Base-by-base conservation (phyloP, 1,140 invertebrate genomes). In the Ooceraea biroi region DNA sequence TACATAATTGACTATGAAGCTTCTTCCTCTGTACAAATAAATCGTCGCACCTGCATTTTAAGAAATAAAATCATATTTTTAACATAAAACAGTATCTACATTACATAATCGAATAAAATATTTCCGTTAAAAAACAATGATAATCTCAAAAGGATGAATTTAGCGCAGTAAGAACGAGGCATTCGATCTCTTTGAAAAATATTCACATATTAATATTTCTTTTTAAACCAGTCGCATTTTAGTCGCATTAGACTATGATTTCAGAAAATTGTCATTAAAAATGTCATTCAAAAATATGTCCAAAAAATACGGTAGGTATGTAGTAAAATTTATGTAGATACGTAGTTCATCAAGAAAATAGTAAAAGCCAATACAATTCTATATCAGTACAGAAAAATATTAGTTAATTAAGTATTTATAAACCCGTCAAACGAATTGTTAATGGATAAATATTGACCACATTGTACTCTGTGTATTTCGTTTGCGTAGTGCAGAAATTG, bases 1-100 rank as follows among this genome's bases (percentile, higher is more conserved):
- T 92, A 92, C 91, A 92, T 92, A 92, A 92, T 92, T 92, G 91
- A 92, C 91, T 92, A 92, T 66, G 46, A 90, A 88, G 77, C 83
- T 86, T 88, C 73, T 58, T 69, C 72, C 46, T 48, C 73, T 85
- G 69, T 89, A 89, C 19, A 85, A 89, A 89, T 78, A 85, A 74
- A 89, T 85, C 73, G 25, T 77, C 52, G 11, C 41, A 71, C 44
- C 41, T 69, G 36, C 63, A 46, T 74, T 84, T 83, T 36, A 17
- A 22, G 57, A 36, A 36, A 36, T 36, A 36, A n/a, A n/a, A n/a
- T 10, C 19, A 55, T 19, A 14, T 72, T 25, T 55, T 41, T 41
- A 66, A 19, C 50, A 65, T 12, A 22, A 30, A 66, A 55, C 69
- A 11, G 58, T 17, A 44, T 17, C 2, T 72, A 25, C 0, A 22